phyloP scores from a whole-genome alignment of 1,140 invertebrate genomes.

The Cardiocondyla obscurior region DNA sequence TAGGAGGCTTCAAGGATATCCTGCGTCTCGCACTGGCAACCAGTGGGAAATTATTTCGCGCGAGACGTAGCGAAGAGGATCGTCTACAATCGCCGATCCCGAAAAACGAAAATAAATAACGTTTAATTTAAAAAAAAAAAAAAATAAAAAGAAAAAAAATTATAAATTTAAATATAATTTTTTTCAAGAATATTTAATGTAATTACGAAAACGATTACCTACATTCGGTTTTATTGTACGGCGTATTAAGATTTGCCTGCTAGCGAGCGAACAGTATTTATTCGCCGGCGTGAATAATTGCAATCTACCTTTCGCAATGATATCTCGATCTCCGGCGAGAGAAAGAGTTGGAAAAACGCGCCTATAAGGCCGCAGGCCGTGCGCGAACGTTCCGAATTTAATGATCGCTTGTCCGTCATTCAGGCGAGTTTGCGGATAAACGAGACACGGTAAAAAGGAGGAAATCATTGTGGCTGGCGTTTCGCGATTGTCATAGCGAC shows the following conservation, averaged over 20 bases:
- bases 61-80: slow-evolving; percentile 35
- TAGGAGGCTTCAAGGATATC: slow-evolving; percentile 82
- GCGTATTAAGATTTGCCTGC: neutral
- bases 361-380: neutral
- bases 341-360: neutral
- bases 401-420: neutral
- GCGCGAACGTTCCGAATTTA: neutral
- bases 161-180: neutral
- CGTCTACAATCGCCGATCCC: slow-evolving; percentile 34
- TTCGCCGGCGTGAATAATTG: neutral
- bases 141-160: no score
- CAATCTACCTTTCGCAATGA: neutral
- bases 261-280: neutral
- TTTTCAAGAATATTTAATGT: neutral
- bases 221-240: neutral
- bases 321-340: neutral
- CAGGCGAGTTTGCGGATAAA: no score
- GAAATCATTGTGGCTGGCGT: neutral
- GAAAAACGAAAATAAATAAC: neutral
- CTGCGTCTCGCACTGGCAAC: slow-evolving; percentile 79
- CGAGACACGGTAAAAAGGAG: neutral
- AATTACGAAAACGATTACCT: neutral
- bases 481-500: slow-evolving; percentile 24
- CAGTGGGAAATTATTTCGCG: slow-evolving; percentile 77
- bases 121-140: no score